Conservation (phyloP, 2,888 invertebrate species). For the Scelioninae gen. 2 region DNA sequence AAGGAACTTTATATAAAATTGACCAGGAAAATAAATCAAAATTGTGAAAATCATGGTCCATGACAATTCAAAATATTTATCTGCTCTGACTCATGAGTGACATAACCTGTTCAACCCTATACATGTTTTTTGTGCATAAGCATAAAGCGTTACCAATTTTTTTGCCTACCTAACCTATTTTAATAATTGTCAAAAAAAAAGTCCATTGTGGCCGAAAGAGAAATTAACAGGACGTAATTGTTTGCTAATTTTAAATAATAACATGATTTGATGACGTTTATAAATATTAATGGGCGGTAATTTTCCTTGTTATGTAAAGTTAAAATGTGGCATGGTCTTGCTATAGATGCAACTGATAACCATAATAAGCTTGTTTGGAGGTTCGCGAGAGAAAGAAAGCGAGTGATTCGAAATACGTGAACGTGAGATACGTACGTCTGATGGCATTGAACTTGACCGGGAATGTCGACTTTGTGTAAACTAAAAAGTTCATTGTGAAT, state of each 20-base stretch:
- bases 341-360: constrained; percentile 16
- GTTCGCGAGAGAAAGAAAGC: background rate
- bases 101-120: constrained; percentile 2
- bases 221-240: no score
- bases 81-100: background rate
- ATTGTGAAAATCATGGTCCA: no score
- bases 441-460: constrained; percentile 30
- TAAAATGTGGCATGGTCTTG: constrained; percentile 10
- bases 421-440: constrained; percentile 22
- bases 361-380: constrained; percentile 17
- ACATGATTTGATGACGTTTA: no score
- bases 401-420: background rate
- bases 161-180: constrained; percentile 9
- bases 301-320: constrained; percentile 31
- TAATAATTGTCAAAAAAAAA: constrained; percentile 9
- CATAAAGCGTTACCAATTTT: background rate
- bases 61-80: constrained; percentile 1
- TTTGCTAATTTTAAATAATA: no score
- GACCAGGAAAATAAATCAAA: no score
- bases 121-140: background rate
- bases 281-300: constrained; percentile 4
- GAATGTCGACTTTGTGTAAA: constrained; percentile 33
- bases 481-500: constrained; percentile 36
- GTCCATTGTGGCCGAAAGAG: no score
- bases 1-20: no score